Base-by-base conservation (phyloP, 2,888 invertebrate species). In the Trachelus iudaicus region DNA sequence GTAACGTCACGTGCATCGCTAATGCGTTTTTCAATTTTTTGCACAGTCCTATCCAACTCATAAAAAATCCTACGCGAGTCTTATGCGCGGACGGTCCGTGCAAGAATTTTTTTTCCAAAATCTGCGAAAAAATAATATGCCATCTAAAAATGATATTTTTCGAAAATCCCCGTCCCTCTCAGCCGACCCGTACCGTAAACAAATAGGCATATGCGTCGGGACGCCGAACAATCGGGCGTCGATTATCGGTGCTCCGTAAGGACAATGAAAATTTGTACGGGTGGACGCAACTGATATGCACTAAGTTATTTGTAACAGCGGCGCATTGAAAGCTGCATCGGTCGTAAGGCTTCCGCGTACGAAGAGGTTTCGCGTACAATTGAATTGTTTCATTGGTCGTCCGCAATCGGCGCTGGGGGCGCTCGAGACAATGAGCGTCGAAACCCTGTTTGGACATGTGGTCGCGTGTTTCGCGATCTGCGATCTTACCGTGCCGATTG, bases 1-100 rank as follows among this genome's bases (percentile, higher is more conserved):
- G 80, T 82, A 77, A 76, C 82, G 86, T 88, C 88, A 87, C 88
- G 87, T 88, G 88, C 85, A 88, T 88, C 85, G 83, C 81, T 88
- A 88, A 88, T 88, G 87, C 84, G 81, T 81, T 86, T 87, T 82
- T 80, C 76, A 69, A 69, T 33, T 69, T 69, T 69, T 69, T 23
- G n/a, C 15, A 40, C 15, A 6, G 69, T 69, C 69, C n/a, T 30
- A 12, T 12, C 69, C 69, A 37, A 37, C 37, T 4, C 15, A 40
- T 1, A 15, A 40, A 40, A 1, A 15, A 40, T 40, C 15, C 1
- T 6, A 6, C 15, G 0, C 4, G 0, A 15, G 4, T 6, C 4
- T 1, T 15, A 1, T 15, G 2, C 37, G 15, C 13, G 13, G 1
- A 37, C 4, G 35, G 3, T 35, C 0, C 11, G 35, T 3, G 0